A percentile compares a stretch with the other conserved stretches of the same genome.
These are phyloP conservation scores for Dasyprocta punctata DNA, from an alignment of 2,113 vertebrate species.

Conservation along the genomic window DNA sequence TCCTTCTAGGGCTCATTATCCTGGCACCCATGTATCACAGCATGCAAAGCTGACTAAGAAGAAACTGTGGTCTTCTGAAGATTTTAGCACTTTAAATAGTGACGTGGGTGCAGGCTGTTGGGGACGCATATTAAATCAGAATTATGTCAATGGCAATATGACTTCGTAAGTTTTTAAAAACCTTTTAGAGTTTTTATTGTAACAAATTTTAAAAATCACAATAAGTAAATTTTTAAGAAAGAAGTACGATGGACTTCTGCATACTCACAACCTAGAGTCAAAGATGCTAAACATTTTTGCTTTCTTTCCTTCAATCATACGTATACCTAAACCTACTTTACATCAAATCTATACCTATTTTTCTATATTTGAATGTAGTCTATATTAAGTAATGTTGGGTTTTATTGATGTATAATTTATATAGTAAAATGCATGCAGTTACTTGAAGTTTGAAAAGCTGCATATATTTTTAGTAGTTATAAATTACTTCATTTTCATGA, in stretches of 20 bases:
- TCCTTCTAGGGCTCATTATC: conserved; percentile 93
- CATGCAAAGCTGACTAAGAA: conserved; percentile 90
- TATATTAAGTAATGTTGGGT: background rate
- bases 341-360: background rate
- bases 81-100: conserved; percentile 95
- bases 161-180: conserved; percentile 89
- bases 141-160: conserved; percentile 97
- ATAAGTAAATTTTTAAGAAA: background rate
- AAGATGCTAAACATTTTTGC: background rate
- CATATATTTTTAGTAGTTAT: background rate
- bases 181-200: background rate
- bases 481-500: background rate
- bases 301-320: background rate
- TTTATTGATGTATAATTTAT: background rate
- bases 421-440: background rate
- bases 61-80: conserved; percentile 97
- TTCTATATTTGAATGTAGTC: background rate
- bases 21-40: conserved; percentile 90
- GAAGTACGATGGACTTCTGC: background rate
- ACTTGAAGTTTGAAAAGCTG: background rate
- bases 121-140: conserved; percentile 98
- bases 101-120: conserved; percentile 95
- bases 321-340: background rate
- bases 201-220: background rate
- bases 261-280: background rate